Base-by-base conservation (phyloP, 2,113 vertebrate genomes). In the Odontophorus gujanensis region DNA sequence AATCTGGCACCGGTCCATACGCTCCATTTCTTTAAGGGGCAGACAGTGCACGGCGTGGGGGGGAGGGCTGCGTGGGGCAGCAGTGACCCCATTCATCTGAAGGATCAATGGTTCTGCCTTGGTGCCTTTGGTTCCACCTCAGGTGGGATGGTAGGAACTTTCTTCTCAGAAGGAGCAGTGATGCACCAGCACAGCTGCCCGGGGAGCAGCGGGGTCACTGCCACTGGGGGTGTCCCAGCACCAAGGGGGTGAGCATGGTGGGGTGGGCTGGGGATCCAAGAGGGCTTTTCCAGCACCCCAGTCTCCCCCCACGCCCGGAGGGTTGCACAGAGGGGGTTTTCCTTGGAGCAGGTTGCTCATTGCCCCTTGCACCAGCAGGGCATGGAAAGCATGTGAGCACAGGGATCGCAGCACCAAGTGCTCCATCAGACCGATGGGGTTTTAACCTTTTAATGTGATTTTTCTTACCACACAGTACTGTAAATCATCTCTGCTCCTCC, bases 401-500 rank as follows among this genome's bases (percentile, higher is more conserved):
- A 12, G 48, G 14, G 25, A 14, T 53, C 51, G 26, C 26, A 28
- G 51, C 26, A 28, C 26, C 51, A 53, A 53, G 51, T 17, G 26
- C 80, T 55, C 3, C 45, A 77, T 67, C 88, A 78, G 67, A n/a
- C 73, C 13, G 3, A 1, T 81, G 45, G 83, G 90, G 42, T 96
- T 88, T 76, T 88, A 96, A 92, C 90, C 94, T 96, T 88, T 86
- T 94, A 79, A 73, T 50, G 1, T 93, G 87, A 67, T 72, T 89
- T 93, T 81, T 48, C 90, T 84, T 68, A 84, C 92, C 83, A 2
- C 86, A 81, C 63, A 50, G 82, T 58, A 45, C 93, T 83, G 80
- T 96, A 96, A 96, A 96, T 96, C 96, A 87, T 93, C 77, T 9
- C 83, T 20, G 80, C 85, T 88, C 77, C 75, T 36, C 95, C 86